phyloP scores from a whole-genome alignment of 2,888 invertebrate genomes.

The Melipona bicolor region DNA sequence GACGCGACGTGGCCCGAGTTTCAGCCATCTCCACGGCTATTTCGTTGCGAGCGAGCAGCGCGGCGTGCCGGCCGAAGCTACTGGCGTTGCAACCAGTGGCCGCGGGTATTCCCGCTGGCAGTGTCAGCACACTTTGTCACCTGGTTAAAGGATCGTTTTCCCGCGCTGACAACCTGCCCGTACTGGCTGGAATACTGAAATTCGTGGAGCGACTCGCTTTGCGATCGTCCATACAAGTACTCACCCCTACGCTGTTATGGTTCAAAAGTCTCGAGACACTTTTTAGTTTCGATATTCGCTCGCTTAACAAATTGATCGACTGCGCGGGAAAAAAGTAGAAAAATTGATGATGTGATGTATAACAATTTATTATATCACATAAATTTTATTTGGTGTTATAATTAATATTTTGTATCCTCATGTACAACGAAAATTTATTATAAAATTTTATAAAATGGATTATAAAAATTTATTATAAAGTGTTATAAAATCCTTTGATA shows the following conservation, averaged over 20 bases:
- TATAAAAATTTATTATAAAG: too few relatives aligned
- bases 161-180: slow-evolving; percentile 39
- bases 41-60: slow-evolving; percentile 29
- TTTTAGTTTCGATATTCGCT: too few relatives aligned
- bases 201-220: slow-evolving; percentile 23
- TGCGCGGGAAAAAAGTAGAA: too few relatives aligned
- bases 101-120: slow-evolving; percentile 70
- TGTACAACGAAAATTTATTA: too few relatives aligned
- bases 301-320: too few relatives aligned
- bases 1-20: slow-evolving; percentile 29
- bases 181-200: slow-evolving; percentile 29
- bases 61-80: slow-evolving; percentile 27
- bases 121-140: slow-evolving; percentile 74
- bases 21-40: slow-evolving; percentile 44
- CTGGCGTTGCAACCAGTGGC: slow-evolving; percentile 50
- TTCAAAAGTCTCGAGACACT: too few relatives aligned
- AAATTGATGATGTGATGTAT: too few relatives aligned
- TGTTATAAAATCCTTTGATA: too few relatives aligned
- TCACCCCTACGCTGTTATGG: not conserved
- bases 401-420: too few relatives aligned
- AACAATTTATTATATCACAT: too few relatives aligned
- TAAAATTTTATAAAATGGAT: too few relatives aligned
- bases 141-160: slow-evolving; percentile 72
- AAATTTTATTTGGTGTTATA: too few relatives aligned
- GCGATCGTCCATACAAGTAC: not conserved